Conservation (phyloP, 2,113 vertebrate species). For the Microtus oregoni region DNA sequence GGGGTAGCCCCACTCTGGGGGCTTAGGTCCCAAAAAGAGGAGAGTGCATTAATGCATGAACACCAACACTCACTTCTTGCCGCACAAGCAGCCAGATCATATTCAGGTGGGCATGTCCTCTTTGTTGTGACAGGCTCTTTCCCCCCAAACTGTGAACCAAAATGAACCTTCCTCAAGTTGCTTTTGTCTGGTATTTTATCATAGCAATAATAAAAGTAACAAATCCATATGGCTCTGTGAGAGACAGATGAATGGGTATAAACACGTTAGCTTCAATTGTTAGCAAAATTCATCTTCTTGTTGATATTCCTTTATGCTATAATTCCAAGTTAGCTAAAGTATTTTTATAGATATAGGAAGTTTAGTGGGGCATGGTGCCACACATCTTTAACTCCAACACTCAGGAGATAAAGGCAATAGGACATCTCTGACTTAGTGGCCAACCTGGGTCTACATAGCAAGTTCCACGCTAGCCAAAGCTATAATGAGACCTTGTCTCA, state of each 20-base stretch:
- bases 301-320: background rate
- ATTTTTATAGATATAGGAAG: background rate
- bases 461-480: background rate
- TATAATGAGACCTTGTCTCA: background rate
- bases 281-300: background rate
- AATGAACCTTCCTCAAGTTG: background rate
- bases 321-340: background rate
- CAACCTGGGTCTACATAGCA: background rate
- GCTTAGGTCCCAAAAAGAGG: background rate
- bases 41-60: no score
- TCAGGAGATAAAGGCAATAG: background rate
- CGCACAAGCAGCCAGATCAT: background rate
- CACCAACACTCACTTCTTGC: background rate
- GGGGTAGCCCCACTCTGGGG: background rate
- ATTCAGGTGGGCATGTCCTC: background rate
- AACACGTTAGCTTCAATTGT: background rate
- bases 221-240: background rate
- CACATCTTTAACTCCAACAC: background rate
- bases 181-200: background rate
- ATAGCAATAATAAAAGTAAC: background rate
- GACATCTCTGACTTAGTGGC: background rate
- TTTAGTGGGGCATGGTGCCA: background rate
- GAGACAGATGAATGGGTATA: background rate
- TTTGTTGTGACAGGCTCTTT: background rate
- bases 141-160: background rate